These are phyloP conservation scores for Numida meleagris DNA, from an alignment of 2,113 vertebrate species.

Conservation along the genomic window DNA sequence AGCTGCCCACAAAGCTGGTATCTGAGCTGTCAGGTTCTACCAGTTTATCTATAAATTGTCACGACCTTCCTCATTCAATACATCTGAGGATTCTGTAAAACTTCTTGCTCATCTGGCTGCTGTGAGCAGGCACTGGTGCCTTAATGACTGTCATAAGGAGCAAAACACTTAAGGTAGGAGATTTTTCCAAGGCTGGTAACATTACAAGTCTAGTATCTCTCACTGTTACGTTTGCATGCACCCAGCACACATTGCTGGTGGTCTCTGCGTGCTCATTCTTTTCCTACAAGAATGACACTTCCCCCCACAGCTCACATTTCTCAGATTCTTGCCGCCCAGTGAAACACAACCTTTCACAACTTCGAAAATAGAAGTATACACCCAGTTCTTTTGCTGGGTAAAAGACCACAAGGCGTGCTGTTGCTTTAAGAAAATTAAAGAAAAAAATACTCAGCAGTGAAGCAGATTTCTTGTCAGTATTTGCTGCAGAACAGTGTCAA, in stretches of 20 bases:
- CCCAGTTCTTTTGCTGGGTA: background rate
- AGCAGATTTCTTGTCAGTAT: slow-evolving; percentile 61
- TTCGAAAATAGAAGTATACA: background rate
- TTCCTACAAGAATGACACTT: background rate
- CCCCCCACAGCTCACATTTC: background rate
- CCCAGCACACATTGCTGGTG: background rate
- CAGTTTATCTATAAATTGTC: background rate
- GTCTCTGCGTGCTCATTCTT: background rate
- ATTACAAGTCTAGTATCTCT: background rate
- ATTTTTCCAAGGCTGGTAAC: background rate
- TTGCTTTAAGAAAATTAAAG: slow-evolving; percentile 43
- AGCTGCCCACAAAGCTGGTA: background rate
- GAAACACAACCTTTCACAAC: background rate
- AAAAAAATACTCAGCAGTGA: background rate
- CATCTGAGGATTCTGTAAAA: slow-evolving; percentile 11
- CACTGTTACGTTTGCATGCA: background rate
- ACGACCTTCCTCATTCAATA: background rate
- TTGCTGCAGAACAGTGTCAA: slow-evolving; percentile 64
- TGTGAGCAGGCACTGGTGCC: background rate
- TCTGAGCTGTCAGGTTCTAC: background rate
- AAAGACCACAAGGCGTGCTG: background rate
- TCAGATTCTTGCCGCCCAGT: background rate
- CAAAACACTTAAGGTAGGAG: background rate
- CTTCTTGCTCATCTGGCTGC: background rate
- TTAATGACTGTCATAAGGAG: background rate